phyloP scores from a whole-genome alignment of 2,888 invertebrate genomes.

The Drosophila quinaria region DNA sequence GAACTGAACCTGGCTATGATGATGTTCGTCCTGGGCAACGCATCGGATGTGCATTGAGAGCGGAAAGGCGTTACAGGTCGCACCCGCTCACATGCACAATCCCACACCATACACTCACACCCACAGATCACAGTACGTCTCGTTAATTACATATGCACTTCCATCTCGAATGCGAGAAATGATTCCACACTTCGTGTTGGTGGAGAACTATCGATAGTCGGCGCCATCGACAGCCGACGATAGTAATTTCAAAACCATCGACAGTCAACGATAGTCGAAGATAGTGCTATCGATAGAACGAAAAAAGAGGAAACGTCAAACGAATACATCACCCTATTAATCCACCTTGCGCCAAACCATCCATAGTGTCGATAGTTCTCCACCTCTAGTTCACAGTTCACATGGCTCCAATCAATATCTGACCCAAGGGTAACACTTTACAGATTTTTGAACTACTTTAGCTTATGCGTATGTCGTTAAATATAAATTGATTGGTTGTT shows the following conservation, averaged over 20 bases:
- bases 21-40: constrained; percentile 13
- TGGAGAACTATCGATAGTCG: no score
- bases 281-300: no score
- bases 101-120: constrained; percentile 13
- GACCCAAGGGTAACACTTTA: not conserved
- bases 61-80: constrained; percentile 70
- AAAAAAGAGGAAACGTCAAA: no score
- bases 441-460: not conserved
- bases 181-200: not conserved
- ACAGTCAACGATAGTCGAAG: no score
- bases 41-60: constrained; percentile 68
- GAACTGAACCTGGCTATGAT: not conserved
- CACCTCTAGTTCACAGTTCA: not conserved
- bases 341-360: no score
- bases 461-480: not conserved
- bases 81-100: constrained; percentile 1
- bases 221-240: no score
- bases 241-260: no score
- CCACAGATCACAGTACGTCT: constrained; percentile 24
- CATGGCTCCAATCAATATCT: not conserved
- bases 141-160: not conserved
- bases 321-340: no score
- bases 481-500: not conserved
- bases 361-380: no score
- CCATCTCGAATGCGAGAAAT: not conserved